phyloP scores from a whole-genome alignment of 2,888 invertebrate genomes.

The Cheilosia scutellata region DNA sequence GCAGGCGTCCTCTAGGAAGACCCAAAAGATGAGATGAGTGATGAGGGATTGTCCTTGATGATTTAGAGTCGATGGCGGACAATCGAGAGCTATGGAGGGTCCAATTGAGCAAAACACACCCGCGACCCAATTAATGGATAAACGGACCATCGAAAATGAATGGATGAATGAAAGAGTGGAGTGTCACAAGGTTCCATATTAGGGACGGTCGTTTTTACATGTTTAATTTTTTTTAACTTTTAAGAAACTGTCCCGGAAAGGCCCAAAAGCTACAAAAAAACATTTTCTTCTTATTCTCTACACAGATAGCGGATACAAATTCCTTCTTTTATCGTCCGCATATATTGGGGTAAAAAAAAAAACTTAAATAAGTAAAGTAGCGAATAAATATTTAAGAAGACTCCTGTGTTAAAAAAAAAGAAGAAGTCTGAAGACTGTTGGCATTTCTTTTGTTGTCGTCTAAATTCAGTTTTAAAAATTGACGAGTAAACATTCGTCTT shows the following conservation, averaged over 20 bases:
- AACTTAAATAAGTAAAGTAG: conserved; percentile 43
- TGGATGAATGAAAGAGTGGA: no score
- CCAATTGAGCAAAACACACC: no score
- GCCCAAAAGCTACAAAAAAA: conserved; percentile 4
- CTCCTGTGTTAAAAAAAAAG: conserved; percentile 12
- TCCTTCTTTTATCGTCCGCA: conserved; percentile 46
- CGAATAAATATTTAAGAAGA: conserved; percentile 68
- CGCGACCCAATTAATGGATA: no score
- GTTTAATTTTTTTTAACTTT: conserved; percentile 4
- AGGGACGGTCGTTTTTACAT: no score
- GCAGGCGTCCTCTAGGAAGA: no score
- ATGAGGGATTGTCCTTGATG: no score
- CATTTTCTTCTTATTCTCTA: conserved; percentile 31
- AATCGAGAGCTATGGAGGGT: no score
- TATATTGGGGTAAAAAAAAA: conserved; percentile 10
- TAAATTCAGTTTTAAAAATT: not conserved
- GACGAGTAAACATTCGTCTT: no score
- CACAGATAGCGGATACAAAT: conserved; percentile 55
- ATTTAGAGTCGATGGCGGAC: no score
- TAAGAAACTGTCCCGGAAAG: conserved; percentile 13
- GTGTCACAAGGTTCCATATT: no score
- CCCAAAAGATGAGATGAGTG: no score
- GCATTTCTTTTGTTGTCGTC: conserved; percentile 19
- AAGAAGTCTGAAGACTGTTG: conserved; percentile 1
- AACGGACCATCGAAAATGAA: no score